Conservation (phyloP, 2,888 invertebrate species). For the Drosophila leonis region DNA sequence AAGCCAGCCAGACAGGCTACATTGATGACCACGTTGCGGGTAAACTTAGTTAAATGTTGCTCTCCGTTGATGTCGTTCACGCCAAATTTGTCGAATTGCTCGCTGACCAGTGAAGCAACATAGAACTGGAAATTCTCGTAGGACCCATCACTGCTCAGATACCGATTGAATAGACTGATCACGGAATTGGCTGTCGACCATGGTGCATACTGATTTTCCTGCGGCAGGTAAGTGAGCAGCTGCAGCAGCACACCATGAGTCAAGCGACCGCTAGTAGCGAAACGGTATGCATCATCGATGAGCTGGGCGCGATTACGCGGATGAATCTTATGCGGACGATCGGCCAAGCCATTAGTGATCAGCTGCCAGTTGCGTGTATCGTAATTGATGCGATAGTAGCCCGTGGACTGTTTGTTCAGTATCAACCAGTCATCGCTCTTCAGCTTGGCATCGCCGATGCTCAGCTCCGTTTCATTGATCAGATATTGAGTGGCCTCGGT, state of each 20-base stretch:
- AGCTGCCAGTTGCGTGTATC: conserved; percentile 89
- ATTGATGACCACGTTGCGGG: conserved; percentile 79
- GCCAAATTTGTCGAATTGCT: conserved; percentile 80
- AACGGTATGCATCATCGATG: conserved; percentile 90
- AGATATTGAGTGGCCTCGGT: conserved; percentile 79
- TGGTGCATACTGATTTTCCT: conserved; percentile 83
- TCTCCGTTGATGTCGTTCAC: conserved; percentile 76
- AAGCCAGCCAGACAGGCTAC: conserved; percentile 82
- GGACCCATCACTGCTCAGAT: conserved; percentile 71
- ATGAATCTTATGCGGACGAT: conserved; percentile 89
- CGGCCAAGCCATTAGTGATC: conserved; percentile 88
- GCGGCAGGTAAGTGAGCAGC: conserved; percentile 79
- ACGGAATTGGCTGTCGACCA: conserved; percentile 79
- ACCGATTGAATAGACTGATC: conserved; percentile 70
- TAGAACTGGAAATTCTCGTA: conserved; percentile 72
- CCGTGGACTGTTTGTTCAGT: conserved; percentile 83
- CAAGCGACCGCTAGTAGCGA: conserved; percentile 68
- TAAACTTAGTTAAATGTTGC: conserved; percentile 78
- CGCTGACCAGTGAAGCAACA: conserved; percentile 65
- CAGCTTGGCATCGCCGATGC: conserved; percentile 34
- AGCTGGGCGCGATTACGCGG: conserved; percentile 94
- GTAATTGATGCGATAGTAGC: conserved; percentile 89
- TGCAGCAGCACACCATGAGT: conserved; percentile 69
- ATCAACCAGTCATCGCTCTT: conserved; percentile 79
- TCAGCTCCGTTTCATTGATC: conserved; percentile 29